Evolutionary conservation across 2,888 invertebrate genomes (phyloP).

Genomic region (Xanthorhoe designata): DNA sequence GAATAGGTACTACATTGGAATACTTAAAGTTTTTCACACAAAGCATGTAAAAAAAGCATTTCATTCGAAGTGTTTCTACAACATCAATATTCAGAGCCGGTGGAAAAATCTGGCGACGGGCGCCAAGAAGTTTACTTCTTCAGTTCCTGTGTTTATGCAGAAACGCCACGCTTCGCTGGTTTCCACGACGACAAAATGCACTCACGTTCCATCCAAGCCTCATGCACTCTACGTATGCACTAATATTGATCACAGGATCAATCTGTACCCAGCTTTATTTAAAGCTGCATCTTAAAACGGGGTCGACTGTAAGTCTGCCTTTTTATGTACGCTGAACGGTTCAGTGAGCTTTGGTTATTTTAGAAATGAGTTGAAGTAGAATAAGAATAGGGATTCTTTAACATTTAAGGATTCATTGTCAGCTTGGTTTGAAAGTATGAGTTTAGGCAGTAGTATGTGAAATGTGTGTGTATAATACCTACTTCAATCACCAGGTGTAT

Average conservation of each 20-base stretch:
- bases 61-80: constrained; percentile 58
- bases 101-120: constrained; percentile 66
- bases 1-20: too few species aligned
- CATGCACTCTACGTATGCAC: constrained; percentile 71
- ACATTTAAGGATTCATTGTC: not conserved
- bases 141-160: constrained; percentile 71
- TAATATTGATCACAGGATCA: constrained; percentile 72
- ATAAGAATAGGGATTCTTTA: not conserved
- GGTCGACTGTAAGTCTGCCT: constrained; percentile 41
- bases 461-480: too few species aligned
- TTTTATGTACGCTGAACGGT: constrained; percentile 36
- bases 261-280: constrained; percentile 50
- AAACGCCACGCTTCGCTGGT: constrained; percentile 68
- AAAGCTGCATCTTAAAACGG: constrained; percentile 42
- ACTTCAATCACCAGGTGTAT: too few species aligned
- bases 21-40: too few species aligned
- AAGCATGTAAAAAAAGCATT: constrained; percentile 32
- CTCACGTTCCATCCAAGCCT: constrained; percentile 70
- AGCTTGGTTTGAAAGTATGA: not conserved
- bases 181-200: constrained; percentile 82
- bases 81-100: constrained; percentile 74
- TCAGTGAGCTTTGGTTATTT: constrained; percentile 39
- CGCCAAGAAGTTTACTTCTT: constrained; percentile 58
- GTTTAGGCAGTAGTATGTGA: not conserved
- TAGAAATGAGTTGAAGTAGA: constrained; percentile 24